Conservation (phyloP, 2,888 invertebrate species). For the Euphydryas editha region DNA sequence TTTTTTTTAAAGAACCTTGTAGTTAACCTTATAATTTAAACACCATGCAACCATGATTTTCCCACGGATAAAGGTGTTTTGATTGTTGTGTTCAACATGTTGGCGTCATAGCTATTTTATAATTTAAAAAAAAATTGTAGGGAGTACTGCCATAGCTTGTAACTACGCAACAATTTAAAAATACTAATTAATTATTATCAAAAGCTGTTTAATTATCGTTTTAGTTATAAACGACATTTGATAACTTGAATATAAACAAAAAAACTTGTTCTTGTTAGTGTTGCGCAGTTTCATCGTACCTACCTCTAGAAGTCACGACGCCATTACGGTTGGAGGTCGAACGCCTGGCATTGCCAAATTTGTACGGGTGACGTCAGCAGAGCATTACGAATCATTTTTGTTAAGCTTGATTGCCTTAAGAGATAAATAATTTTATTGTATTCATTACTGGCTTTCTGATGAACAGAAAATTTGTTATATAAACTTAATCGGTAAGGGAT, state of each 20-base stretch:
- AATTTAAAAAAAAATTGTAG: too few relatives aligned
- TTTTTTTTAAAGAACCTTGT: constrained; percentile 19
- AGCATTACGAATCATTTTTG: constrained; percentile 11
- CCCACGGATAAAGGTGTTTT: constrained; percentile 44
- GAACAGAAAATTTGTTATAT: background rate
- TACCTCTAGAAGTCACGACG: constrained; percentile 47
- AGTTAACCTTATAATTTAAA: constrained; percentile 49
- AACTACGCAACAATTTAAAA: background rate
- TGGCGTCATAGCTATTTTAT: constrained; percentile 12
- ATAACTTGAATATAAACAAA: background rate
- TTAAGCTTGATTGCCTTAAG: constrained; percentile 15
- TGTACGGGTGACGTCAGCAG: constrained; percentile 63
- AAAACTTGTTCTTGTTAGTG: constrained; percentile 38
- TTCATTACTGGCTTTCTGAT: constrained; percentile 6
- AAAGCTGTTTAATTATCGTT: background rate
- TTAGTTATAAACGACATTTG: background rate
- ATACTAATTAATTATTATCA: background rate
- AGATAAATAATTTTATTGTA: constrained; percentile 4
- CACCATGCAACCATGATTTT: constrained; percentile 54
- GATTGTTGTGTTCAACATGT: constrained; percentile 36
- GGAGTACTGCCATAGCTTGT: too few relatives aligned
- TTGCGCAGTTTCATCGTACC: constrained; percentile 48
- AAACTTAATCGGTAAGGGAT: background rate
- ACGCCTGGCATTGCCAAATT: constrained; percentile 75
- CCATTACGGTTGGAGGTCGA: constrained; percentile 66